phyloP scores from a whole-genome alignment of 2,797 vertebrate genomes.

The Falco novaeseelandiae region DNA sequence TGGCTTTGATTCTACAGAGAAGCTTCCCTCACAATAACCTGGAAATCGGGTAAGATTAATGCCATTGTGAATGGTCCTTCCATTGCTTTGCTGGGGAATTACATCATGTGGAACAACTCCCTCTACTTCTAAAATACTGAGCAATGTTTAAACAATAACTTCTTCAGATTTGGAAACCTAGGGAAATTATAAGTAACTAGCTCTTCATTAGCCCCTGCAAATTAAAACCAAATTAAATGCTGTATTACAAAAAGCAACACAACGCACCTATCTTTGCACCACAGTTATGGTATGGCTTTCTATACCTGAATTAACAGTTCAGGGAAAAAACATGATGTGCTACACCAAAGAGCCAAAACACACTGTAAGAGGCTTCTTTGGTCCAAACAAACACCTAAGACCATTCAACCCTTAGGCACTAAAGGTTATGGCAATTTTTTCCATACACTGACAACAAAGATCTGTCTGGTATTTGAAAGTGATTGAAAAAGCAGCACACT shows the following conservation, averaged over 20 bases:
- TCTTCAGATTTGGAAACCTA: not conserved
- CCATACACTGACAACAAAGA: not conserved
- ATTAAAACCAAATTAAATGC: not conserved
- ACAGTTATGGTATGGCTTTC: not conserved
- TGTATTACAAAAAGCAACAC: not conserved
- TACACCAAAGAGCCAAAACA: not conserved
- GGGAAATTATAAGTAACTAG: not conserved
- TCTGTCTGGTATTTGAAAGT: not conserved
- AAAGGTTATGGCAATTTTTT: not conserved
- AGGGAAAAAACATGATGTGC: not conserved
- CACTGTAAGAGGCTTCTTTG: not conserved
- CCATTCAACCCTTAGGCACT: not conserved
- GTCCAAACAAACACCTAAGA: not conserved
- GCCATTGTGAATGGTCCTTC: not conserved
- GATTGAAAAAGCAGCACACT: not conserved
- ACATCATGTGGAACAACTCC: not conserved
- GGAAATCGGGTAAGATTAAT: not conserved
- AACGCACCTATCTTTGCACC: not conserved
- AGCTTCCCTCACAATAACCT: not conserved
- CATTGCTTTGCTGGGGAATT: not conserved
- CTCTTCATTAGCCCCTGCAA: not conserved
- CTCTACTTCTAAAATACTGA: not conserved
- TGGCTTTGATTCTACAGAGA: not conserved
- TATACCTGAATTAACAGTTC: not conserved
- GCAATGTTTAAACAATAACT: not conserved